Conservation (phyloP, 2,113 vertebrate species). For the Notarius quadriscutis region DNA sequence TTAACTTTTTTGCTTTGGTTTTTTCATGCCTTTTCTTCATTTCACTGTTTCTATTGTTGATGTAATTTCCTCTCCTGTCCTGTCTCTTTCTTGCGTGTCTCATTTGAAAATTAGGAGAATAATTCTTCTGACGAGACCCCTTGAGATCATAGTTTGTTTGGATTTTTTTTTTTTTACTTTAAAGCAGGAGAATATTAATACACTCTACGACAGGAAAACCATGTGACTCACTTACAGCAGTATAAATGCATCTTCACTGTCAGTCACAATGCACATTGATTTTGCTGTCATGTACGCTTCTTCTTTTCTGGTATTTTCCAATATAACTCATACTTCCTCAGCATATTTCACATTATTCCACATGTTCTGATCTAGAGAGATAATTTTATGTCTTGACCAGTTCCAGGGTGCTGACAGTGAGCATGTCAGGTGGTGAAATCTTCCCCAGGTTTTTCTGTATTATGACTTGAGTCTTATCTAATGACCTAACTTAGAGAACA, state of each 20-base stretch:
- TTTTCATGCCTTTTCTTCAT: constrained; percentile 7
- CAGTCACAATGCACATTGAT: constrained; percentile 2
- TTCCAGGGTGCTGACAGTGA: too few species aligned
- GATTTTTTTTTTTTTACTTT: constrained; percentile 57
- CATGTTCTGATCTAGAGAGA: background rate
- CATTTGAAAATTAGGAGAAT: constrained; percentile 67
- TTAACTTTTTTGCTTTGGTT: background rate
- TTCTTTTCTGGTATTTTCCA: background rate
- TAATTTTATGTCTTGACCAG: background rate
- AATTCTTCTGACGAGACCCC: constrained; percentile 65
- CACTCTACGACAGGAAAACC: constrained; percentile 23
- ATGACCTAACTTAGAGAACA: constrained; percentile 24
- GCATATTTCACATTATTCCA: background rate
- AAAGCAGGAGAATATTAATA: constrained; percentile 61
- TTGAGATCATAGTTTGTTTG: constrained; percentile 62
- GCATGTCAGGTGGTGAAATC: background rate
- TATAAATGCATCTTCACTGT: background rate
- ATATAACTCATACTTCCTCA: background rate
- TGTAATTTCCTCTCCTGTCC: constrained; percentile 39
- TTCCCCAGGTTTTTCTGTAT: background rate
- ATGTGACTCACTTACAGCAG: background rate
- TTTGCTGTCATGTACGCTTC: constrained; percentile 1
- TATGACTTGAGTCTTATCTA: background rate
- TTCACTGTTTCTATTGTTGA: constrained; percentile 27
- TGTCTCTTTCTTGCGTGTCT: constrained; percentile 56